Evolutionary conservation across 2,888 invertebrate species (phyloP).

Genomic region (Cataglyphis livida): DNA sequence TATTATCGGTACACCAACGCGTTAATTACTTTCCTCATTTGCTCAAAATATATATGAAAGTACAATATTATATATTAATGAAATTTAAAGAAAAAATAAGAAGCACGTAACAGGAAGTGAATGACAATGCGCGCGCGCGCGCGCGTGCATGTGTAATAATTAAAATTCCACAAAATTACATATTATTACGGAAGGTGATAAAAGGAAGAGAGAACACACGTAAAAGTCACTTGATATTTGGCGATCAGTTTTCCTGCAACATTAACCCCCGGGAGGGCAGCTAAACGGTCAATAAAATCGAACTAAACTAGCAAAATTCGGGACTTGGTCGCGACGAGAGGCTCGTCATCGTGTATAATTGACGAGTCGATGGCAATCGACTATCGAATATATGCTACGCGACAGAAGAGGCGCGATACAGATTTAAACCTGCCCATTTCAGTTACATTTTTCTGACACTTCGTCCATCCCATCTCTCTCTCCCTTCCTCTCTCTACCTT

Average conservation of each 20-base stretch:
- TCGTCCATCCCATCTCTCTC: neutral
- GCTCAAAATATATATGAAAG: neutral
- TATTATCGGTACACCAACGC: neutral
- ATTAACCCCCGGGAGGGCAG: neutral
- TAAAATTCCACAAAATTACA: neutral
- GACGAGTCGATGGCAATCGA: slow-evolving; percentile 33
- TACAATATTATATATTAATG: neutral
- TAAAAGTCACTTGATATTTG: slow-evolving; percentile 7
- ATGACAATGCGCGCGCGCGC: neutral
- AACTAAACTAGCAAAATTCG: slow-evolving; percentile 24
- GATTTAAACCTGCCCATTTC: slow-evolving; percentile 20
- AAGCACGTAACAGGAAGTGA: neutral
- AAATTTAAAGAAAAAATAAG: neutral
- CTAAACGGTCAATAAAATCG: slow-evolving; percentile 27
- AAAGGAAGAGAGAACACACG: neutral
- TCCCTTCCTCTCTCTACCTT: neutral
- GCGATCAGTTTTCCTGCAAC: neutral
- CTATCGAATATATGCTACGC: neutral
- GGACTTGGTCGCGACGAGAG: neutral
- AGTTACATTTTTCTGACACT: slow-evolving; percentile 7
- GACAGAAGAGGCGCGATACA: slow-evolving; percentile 16
- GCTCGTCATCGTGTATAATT: slow-evolving; percentile 29
- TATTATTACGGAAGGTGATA: neutral
- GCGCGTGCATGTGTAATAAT: neutral
- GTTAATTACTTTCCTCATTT: neutral